Base-by-base conservation (phyloP, 2,797 vertebrate species). In the Phylloscopus collybita region DNA sequence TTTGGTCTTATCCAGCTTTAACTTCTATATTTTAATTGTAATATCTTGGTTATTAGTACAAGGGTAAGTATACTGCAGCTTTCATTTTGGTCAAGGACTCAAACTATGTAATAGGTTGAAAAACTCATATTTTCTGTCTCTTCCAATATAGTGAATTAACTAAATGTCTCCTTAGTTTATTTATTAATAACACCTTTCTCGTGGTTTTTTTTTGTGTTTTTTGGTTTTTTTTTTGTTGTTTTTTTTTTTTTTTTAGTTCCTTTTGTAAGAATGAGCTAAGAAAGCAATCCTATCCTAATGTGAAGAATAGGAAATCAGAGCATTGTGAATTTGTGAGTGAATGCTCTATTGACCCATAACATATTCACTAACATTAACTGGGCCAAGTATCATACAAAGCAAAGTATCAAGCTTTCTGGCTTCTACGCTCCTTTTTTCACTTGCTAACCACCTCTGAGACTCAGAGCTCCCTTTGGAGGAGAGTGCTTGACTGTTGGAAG, bases 361-460 rank as follows among this genome's bases (percentile, higher is more conserved):
- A 21, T 72, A 44, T 45, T 72, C 29, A 49, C 76, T 65, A 92
- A 73, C 44, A 65, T 93, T 92, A 93, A 91, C 88, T 42, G 75
- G 61, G 45, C 60, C 78, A 94, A 93, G 38, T 62, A 40, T 93
- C 70, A 92, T 56, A 72, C 60, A 88, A 95, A 76, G 34, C 85
- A 5, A 40, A 80, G n/a, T 29, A 36, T 86, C 25, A 84, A 30
- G 29, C 19, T 65, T 80, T 40, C 62, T 91, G 67, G 25, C 51
- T 66, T 84, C 29, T 67, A 21, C 11, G 3, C 93, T 42, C 30
- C 27, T 66, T 93, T 93, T 34, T 74, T 78, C 29, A 64, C 61
- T 93, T 61, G 85, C 74, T 36, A 75, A 65, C 53, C 17, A 73
- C 53, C 36, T 92, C 26, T 59, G 71, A 86, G 90, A 83, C 30